These are phyloP conservation scores for Melipona quadrifasciata DNA, from an alignment of 1,140 invertebrate genomes.

Conservation along the genomic window DNA sequence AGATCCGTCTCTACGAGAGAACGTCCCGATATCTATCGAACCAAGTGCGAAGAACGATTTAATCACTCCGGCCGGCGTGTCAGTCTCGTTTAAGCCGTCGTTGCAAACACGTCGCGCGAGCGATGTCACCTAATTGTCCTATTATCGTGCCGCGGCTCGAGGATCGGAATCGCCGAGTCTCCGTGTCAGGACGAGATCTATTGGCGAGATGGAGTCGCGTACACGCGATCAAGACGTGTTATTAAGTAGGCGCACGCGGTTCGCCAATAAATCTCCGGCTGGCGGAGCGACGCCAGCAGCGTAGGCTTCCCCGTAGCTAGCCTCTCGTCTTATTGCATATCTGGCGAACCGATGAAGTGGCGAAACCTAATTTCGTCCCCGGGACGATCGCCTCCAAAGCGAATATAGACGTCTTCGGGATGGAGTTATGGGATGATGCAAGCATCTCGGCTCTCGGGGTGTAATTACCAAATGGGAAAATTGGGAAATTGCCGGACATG, in stretches of 20 bases:
- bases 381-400: not conserved
- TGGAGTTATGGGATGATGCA: constrained; percentile 9
- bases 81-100: not conserved
- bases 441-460: too few relatives aligned
- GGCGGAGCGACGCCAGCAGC: constrained; percentile 43
- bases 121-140: constrained; percentile 40
- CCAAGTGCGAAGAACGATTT: not conserved
- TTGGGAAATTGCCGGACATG: too few relatives aligned
- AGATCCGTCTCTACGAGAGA: too few relatives aligned
- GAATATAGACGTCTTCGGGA: constrained; percentile 40
- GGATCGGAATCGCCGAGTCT: not conserved
- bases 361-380: constrained; percentile 59
- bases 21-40: too few relatives aligned
- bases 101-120: not conserved
- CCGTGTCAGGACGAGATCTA: constrained; percentile 13
- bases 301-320: too few relatives aligned
- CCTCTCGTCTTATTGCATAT: constrained; percentile 39
- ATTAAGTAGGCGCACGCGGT: constrained; percentile 28
- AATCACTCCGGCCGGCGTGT: not conserved
- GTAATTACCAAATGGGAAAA: too few relatives aligned
- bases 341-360: constrained; percentile 43
- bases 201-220: not conserved
- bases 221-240: constrained; percentile 11
- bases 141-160: constrained; percentile 4
- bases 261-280: constrained; percentile 44